phyloP scores from a whole-genome alignment of 2,888 invertebrate species.

The Parnassius orleans region DNA sequence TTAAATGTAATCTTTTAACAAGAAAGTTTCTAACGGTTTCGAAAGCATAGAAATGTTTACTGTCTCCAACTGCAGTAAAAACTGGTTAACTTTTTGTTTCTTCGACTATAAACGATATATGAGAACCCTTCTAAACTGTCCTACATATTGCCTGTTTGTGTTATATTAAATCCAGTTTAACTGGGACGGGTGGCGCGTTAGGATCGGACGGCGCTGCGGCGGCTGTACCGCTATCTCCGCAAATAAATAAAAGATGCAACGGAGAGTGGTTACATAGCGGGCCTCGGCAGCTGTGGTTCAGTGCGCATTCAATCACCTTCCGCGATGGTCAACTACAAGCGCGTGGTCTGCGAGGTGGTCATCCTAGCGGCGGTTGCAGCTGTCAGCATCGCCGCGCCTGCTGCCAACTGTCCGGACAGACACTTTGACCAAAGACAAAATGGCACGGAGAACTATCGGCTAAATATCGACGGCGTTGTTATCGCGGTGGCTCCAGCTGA shows the following conservation, averaged over 20 bases:
- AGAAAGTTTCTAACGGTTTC: constrained; percentile 6
- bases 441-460: constrained; percentile 86
- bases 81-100: constrained; percentile 22
- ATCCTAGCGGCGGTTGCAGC: constrained; percentile 43
- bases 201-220: constrained; percentile 42
- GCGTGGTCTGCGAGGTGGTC: constrained; percentile 63
- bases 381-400: constrained; percentile 45
- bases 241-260: constrained; percentile 79
- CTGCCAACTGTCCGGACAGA: constrained; percentile 44
- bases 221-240: constrained; percentile 76
- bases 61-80: constrained; percentile 8
- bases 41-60: constrained; percentile 11
- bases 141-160: constrained; percentile 54
- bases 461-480: constrained; percentile 86
- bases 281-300: constrained; percentile 54
- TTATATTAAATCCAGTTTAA: constrained; percentile 69
- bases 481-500: constrained; percentile 84
- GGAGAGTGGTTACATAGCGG: constrained; percentile 69
- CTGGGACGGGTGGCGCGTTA: constrained; percentile 55
- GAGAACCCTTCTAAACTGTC: constrained; percentile 30
- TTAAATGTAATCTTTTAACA: background rate
- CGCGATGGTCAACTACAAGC: constrained; percentile 77
- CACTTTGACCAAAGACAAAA: constrained; percentile 87
- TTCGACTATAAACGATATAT: constrained; percentile 12
- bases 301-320: constrained; percentile 54